Base-by-base conservation (phyloP, 2,113 vertebrate genomes). In the Coturnix japonica region DNA sequence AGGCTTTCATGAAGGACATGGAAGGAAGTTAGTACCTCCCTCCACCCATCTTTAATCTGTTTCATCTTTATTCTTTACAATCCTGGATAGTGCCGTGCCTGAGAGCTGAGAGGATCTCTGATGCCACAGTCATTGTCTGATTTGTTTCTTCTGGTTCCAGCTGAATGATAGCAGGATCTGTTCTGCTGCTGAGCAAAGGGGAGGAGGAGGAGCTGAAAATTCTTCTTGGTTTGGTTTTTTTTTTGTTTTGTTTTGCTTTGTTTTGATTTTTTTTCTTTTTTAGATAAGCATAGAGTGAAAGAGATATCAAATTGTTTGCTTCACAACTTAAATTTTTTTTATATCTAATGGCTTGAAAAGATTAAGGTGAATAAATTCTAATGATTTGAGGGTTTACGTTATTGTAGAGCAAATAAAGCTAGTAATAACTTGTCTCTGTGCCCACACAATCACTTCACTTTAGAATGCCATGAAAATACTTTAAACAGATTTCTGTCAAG, bases 11-110 rank as follows among this genome's bases (percentile, higher is more conserved):
- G 74, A 85, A 78, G 86, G 53, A 87, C 81, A 79, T 0, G 5
- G 92, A 96, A 93, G 74, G 49, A 94, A 85, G 65, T 75, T 89
- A 95, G 87, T 94, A 63, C 64, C 47, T 77, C 70, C 51, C 41
- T 61, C 56, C 63, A 77, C 49, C 56, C 72, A 80, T 44, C 56
- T 63, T 51, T 90, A 91, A 89, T 90, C 93, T 1, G 37, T 86
- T 96, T 97, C 92, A 91, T 91, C 76, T 91, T 94, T 93, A 95
- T 92, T 88, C 82, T 93, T 95, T 95, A 85, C 81, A 91, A 90
- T 73, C 19, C 28, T 49, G 26, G 79, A 74, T 44, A 85, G 72
- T 2, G 3, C 83, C 81, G 67, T 6, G 4, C 54, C 77, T 75
- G 56, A 90, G 71, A 87, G 59, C 25, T 28, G n/a, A 67, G 41